Evolutionary conservation across 2,797 vertebrate genomes (phyloP), one percentile per base, ranked within the genome.

Genomic region (Chloroceryle inda): DNA sequence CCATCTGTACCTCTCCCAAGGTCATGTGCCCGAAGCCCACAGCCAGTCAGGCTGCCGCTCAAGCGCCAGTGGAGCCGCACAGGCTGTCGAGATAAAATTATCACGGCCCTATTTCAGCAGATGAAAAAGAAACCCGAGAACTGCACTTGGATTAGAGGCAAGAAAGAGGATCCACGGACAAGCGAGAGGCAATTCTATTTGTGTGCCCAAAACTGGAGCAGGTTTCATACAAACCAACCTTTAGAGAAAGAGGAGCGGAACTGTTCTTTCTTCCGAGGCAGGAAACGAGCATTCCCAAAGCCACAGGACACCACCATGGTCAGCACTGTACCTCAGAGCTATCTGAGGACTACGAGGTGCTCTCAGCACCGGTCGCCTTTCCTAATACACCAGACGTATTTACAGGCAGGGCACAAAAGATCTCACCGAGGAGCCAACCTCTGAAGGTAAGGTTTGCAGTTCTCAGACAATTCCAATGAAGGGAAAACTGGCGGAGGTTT

Each of bases 91-190:
- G 94, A 94, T 95, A 95, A 97, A 94, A 92, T 96, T 96, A 93
- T 78, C 84, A 26, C 78, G 67, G 87, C 20, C 78, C 2, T 89
- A 87, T 87, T 96, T 73, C 87, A 71, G 92, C 45, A 85, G 85
- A 84, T 58, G 87, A 85, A 94, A 95, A 94, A 91, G 95, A 93
- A 97, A 97, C 88, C 87, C 8, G 83, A 97, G 96, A 96, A 21
- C 33, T 3, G 24, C 5, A 61, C 73, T 91, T 19, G 21, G 67
- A 95, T 94, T 88, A 96, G 86, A 83, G 7, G 35, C 23, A 83
- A 76, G 97, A 95, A 97, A 97, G 0, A 83, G 42, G 89, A 97
- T 83, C 80, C 67, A 27, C 58, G 20, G 81, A 61, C 31, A 91
- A 77, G 64, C 50, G 68, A 92, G 31, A 83, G 68, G 72, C 74